Percentiles rank a stretch among this genome's conserved stretches.
Evolutionary conservation across 2,113 vertebrate genomes (phyloP).

Genomic region (Chaetops frenatus): DNA sequence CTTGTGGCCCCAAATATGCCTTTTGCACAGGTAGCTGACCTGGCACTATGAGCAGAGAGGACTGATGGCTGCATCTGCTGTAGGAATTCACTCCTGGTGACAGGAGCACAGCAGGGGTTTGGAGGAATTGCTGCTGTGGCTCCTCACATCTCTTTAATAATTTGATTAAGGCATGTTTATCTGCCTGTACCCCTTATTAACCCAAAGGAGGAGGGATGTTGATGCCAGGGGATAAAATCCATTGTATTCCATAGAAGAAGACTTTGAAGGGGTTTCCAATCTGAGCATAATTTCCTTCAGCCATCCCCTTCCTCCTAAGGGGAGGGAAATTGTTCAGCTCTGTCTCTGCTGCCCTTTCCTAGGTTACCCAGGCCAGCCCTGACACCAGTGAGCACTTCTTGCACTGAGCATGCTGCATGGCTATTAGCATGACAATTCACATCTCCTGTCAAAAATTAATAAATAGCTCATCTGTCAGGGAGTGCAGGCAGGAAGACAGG

Average conservation of each 20-base stretch:
- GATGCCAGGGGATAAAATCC: neutral
- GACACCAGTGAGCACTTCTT: neutral
- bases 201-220: neutral
- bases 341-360: neutral
- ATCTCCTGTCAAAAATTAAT: neutral
- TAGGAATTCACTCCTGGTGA: neutral
- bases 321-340: neutral
- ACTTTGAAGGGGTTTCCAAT: neutral
- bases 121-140: neutral
- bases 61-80: neutral
- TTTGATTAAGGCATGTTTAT: neutral
- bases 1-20: neutral
- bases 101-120: neutral
- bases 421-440: neutral
- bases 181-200: neutral
- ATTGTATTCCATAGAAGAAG: neutral
- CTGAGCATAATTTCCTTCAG: neutral
- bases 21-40: neutral
- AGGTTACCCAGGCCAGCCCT: neutral
- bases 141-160: neutral
- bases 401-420: fast-evolving
- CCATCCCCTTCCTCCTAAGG: neutral
- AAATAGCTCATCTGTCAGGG: neutral
- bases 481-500: neutral
- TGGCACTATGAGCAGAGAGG: neutral